Evolutionary conservation across 2,113 vertebrate genomes (phyloP), one percentile per base, ranked within the genome.

Genomic region (Notarius lentiginosus): DNA sequence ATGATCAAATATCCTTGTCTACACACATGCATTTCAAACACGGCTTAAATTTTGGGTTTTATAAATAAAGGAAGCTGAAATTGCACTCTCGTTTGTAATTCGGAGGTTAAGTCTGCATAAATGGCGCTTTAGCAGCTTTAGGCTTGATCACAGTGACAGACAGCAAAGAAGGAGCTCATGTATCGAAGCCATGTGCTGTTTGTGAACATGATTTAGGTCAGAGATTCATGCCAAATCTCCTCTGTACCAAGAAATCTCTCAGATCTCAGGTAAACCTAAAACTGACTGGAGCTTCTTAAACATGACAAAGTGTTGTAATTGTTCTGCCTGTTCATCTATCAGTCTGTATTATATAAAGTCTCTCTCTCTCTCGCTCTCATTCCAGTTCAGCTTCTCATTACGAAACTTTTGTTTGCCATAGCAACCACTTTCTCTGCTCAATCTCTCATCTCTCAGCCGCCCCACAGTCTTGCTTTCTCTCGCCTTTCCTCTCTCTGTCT

Each of bases 1-100:
- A 79, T 70, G 89, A 90, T 90, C 88, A 87, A 87, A 89, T 85
- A 87, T 84, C 82, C 51, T 58, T 80, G 70, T 58, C 87, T 85
- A 85, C 85, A 82, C 77, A 58, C 65, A 84, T 47, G 83, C 82
- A 47, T 84, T 56, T 63, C 75, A 77, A 89, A 82, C 79, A 63
- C 41, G 15, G 84, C 84, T 88, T n/a, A 88, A 88, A 88, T 79
- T 79, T 87, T 7, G 66, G 81, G 5, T 76, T 72, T 82, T 88
- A 88, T 81, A 88, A 90, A 90, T 88, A 88, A 86, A 77, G 56
- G 84, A 84, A 61, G 81, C 65, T 20, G 8, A 84, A 88, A 84
- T 90, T 68, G 55, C 81, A 49, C 75, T 84, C 27, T 86, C 65
- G 81, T 89, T 90, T 86, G 60, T 86, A 79, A 65, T 47, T 86